A percentile compares a stretch with the other conserved stretches of the same genome.
Conservation (phyloP, 2,113 vertebrate species). For the Heteronetta atricapilla region DNA sequence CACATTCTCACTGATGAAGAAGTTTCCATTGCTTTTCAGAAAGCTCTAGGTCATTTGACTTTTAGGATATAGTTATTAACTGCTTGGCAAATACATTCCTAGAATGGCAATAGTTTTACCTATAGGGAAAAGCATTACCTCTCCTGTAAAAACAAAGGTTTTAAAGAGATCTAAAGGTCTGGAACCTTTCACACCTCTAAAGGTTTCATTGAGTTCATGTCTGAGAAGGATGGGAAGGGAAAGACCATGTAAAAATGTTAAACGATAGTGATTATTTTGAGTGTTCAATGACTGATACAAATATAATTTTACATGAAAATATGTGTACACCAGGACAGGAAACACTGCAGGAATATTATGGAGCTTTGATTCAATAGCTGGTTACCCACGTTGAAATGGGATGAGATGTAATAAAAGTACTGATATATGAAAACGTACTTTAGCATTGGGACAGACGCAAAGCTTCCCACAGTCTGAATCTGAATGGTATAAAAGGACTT, state of each 20-base stretch:
- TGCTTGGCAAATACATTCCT: background rate
- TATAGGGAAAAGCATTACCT: background rate
- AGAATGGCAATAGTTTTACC: background rate
- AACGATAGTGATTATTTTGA: background rate
- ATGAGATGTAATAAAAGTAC: background rate
- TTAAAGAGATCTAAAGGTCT: background rate
- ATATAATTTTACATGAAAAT: background rate
- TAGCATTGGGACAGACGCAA: background rate
- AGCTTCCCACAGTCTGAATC: background rate
- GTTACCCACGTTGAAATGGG: background rate
- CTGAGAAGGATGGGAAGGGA: background rate
- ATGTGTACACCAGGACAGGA: background rate
- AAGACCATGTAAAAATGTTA: background rate
- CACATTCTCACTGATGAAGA: background rate
- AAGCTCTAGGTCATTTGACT: background rate
- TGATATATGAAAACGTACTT: background rate
- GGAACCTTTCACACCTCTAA: background rate
- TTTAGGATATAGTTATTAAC: background rate
- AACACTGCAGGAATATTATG: background rate
- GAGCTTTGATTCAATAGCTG: background rate
- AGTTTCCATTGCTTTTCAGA: slow-evolving; percentile 6
- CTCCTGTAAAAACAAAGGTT: background rate
- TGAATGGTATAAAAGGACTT: fast-evolving
- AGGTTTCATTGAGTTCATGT: background rate
- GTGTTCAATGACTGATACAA: background rate